Evolutionary conservation across 2,797 vertebrate genomes (phyloP), one percentile per base, ranked within the genome.

Genomic region (Sarcoramphus papa): DNA sequence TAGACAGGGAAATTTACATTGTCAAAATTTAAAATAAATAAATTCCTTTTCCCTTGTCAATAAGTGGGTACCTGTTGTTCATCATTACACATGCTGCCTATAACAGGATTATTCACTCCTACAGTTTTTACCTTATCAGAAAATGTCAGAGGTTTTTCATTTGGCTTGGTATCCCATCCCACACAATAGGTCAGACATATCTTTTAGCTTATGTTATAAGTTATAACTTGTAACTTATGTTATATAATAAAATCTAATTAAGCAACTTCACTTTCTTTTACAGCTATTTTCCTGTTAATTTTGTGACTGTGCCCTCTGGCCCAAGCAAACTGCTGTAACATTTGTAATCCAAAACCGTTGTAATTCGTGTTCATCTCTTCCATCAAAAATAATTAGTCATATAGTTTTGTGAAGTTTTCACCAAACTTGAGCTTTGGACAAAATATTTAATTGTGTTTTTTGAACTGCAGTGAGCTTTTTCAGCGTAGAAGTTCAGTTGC

Each of bases 321-420:
- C 85, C 56, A 76, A 94, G 88, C 78, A 95, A 95, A 97, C 81
- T 95, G 90, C 92, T 95, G 53, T 74, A 96, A 92, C 31, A 83
- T 94, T 95, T 93, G 64, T 77, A 91, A 87, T 87, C 68, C 72
- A 92, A 96, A 89, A 30, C 8, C 2, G 51, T 60, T 87, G 67
- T 35, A 89, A 60, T 70, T 76, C 79, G n/a, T 83, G 62, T 68
- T 96, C 45, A 25, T 78, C 63, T 84, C 59, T 87, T 94, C 68
- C 56, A 77, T 91, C 74, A 95, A 79, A 95, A 94, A 93, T 74
- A 95, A 95, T 95, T 92, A 94, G 70, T 90, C 72, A 72, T 50
- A 72, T 5, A 76, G 33, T 77, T 95, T 81, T 89, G 31, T 89
- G 81, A 94, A 87, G 27, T 91, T 85, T 94, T 64, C 63, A 82